Base-by-base conservation (phyloP, 2,888 invertebrate genomes). In the Ecdyonurus torrentis region DNA sequence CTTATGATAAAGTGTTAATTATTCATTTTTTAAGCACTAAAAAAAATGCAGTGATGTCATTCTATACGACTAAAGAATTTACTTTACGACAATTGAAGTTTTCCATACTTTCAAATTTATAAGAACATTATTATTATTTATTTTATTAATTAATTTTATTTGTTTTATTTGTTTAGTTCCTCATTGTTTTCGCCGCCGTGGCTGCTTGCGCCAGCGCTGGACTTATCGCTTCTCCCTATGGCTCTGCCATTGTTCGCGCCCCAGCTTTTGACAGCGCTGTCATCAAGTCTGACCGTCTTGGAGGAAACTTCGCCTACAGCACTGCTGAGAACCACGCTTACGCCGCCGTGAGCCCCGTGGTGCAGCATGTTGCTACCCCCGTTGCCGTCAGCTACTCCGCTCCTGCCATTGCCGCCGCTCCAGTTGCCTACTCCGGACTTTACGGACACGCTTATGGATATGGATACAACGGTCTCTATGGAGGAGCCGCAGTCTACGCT, bases 261-360 rank as follows among this genome's bases (percentile, higher is more conserved):
- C 73, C 73, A 52, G 67, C 67, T 63, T 69, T 72, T 63, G 73
- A 73, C 69, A 70, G 70, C 63, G 73, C 73, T 65, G 70, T 72
- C 68, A 72, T 73, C 69, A 69, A 71, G 66, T 69, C 70, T 60
- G 72, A 72, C 66, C 68, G 72, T 58, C 66, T 73, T 62, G 73
- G 72, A 23, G 72, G 72, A 60, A 73, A 72, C 70, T 73, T 73
- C 67, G 73, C 72, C 62, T 72, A 72, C 70, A 70, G 70, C 64
- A 69, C 69, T 61, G 68, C 70, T 62, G 72, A 72, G 66, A 70
- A 68, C 60, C 72, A 73, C 66, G 72, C 72, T 50, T 72, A 72
- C 66, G 70, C 71, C 63, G 69, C 68, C 63, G 66, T 70, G 66
- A 69, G 69, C 64, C 73, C 72, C 64, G 69, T 72, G 61, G 67